Evolutionary conservation across 1,140 invertebrate species (phyloP).

Genomic region (Drosophila truncata): DNA sequence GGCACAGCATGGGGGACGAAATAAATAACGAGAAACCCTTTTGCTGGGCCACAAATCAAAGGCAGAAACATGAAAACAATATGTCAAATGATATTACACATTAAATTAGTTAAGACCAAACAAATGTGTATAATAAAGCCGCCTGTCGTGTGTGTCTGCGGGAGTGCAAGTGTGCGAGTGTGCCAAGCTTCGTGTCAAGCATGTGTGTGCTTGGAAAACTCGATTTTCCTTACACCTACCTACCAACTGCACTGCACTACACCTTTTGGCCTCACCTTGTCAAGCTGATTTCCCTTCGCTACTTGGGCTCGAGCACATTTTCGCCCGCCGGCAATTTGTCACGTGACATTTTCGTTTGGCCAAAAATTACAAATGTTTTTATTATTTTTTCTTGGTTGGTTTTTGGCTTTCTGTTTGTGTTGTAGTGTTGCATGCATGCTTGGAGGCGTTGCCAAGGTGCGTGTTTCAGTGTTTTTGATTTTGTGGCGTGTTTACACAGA

Average conservation of each 20-base stretch:
- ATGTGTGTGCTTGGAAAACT: slow-evolving; percentile 39
- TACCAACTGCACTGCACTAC: not conserved
- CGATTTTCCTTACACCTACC: slow-evolving; percentile 37
- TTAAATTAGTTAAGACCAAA: slow-evolving; percentile 78
- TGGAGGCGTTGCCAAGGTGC: slow-evolving; percentile 50
- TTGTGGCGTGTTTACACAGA: slow-evolving; percentile 48
- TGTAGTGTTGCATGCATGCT: slow-evolving; percentile 51
- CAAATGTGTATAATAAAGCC: slow-evolving; percentile 64
- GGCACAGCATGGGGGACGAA: not conserved
- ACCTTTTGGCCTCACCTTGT: slow-evolving; percentile 3
- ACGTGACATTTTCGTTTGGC: slow-evolving; percentile 64
- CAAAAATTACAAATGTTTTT: slow-evolving; percentile 60
- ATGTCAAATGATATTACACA: slow-evolving; percentile 82
- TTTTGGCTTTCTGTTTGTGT: slow-evolving; percentile 24
- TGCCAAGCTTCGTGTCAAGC: slow-evolving; percentile 50
- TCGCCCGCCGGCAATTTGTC: slow-evolving; percentile 74
- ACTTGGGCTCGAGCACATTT: slow-evolving; percentile 48
- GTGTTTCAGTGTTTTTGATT: slow-evolving; percentile 49
- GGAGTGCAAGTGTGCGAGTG: slow-evolving; percentile 26
- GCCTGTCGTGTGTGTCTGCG: slow-evolving; percentile 49
- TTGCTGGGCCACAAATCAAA: slow-evolving; percentile 52
- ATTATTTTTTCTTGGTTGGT: slow-evolving; percentile 35
- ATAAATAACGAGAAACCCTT: slow-evolving; percentile 31
- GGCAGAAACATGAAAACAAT: slow-evolving; percentile 75
- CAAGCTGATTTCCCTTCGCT: slow-evolving; percentile 21